Evolutionary conservation across 2,113 vertebrate genomes (phyloP).

Genomic region (Leucosticte australis): DNA sequence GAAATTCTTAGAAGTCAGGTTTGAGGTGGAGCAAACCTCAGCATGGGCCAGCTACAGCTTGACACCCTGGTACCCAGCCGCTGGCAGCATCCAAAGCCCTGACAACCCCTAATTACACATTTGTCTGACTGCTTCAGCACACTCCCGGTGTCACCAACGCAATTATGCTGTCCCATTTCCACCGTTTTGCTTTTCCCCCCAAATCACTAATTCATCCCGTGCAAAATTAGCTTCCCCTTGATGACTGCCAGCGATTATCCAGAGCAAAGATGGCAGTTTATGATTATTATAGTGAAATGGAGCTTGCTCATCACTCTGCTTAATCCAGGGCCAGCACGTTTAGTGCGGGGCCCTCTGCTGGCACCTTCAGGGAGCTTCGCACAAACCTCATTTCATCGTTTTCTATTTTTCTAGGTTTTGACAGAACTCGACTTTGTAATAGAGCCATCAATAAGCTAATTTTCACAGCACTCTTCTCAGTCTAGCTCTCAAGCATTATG

Average conservation of each 20-base stretch:
- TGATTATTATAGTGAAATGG: background rate
- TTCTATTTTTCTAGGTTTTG: background rate
- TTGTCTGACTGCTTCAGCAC: background rate
- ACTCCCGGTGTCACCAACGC: background rate
- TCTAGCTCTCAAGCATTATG: background rate
- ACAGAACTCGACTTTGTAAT: background rate
- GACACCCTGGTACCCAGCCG: background rate
- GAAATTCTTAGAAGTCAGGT: background rate
- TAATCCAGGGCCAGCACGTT: background rate
- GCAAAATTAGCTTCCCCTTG: background rate
- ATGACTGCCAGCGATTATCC: background rate
- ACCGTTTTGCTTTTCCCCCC: background rate
- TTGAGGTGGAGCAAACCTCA: background rate
- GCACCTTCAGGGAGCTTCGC: background rate
- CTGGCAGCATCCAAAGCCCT: background rate
- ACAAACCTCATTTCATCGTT: background rate
- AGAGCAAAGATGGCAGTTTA: conserved; percentile 27
- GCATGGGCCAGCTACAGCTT: background rate
- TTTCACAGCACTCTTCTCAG: background rate
- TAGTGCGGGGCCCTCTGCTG: conserved; percentile 50
- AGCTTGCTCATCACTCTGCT: background rate
- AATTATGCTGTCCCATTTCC: background rate
- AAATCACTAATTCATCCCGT: background rate
- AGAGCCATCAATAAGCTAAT: background rate
- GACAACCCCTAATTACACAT: background rate